phyloP scores from a whole-genome alignment of 2,797 vertebrate species.

The Gadopsis marmoratus region DNA sequence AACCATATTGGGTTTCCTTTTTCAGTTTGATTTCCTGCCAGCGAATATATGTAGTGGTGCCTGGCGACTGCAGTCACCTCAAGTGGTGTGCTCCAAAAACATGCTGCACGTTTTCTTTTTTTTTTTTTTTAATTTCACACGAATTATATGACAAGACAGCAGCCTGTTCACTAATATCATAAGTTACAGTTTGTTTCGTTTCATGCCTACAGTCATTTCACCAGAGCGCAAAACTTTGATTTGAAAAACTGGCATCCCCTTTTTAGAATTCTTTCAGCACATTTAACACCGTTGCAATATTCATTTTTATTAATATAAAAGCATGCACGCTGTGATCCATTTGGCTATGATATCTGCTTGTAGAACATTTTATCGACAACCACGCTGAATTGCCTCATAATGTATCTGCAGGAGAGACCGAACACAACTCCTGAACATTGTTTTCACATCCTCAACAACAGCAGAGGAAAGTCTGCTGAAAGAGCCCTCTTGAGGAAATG shows the following conservation, averaged over 20 bases:
- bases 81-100: background rate
- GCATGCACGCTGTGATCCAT: background rate
- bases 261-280: background rate
- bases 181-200: background rate
- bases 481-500: constrained; percentile 38
- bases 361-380: background rate
- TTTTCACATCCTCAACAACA: constrained; percentile 11
- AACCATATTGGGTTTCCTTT: constrained; percentile 40
- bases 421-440: background rate
- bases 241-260: background rate
- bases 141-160: no score
- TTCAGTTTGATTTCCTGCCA: constrained; percentile 23
- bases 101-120: accelerated
- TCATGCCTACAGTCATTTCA: no score
- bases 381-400: background rate
- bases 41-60: background rate
- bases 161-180: background rate
- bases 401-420: background rate
- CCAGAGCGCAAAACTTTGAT: background rate
- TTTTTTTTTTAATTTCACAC: no score
- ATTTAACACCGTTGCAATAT: background rate
- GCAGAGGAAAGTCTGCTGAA: constrained; percentile 6
- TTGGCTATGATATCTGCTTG: background rate
- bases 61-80: background rate
- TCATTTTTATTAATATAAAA: background rate